phyloP scores from a whole-genome alignment of 2,888 invertebrate species.

The Cyaniris semiargus region DNA sequence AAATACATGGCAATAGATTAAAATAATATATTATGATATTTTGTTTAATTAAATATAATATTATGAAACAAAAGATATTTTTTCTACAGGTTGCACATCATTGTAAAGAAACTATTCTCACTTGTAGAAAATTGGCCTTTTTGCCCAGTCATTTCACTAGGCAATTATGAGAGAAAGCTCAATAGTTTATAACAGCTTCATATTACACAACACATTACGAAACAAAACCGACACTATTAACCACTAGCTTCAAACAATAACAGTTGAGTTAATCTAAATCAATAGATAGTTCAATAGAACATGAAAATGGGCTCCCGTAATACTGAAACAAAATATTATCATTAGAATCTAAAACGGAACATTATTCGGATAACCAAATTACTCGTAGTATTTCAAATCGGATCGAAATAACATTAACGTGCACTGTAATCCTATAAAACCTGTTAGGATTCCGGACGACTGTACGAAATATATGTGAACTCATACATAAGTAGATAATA shows the following conservation, averaged over 20 bases:
- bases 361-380: conserved; percentile 47
- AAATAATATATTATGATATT: no score
- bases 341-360: conserved; percentile 47
- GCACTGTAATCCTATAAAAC: conserved; percentile 59
- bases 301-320: conserved; percentile 42
- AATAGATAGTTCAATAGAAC: conserved; percentile 41
- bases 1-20: neutral
- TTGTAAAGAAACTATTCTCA: neutral
- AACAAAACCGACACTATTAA: conserved; percentile 29
- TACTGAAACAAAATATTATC: conserved; percentile 46
- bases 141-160: neutral
- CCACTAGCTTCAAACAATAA: conserved; percentile 35
- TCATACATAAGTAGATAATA: conserved; percentile 47
- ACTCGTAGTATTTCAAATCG: conserved; percentile 52
- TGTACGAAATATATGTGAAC: conserved; percentile 46
- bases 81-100: no score
- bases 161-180: neutral
- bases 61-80: no score
- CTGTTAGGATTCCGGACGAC: conserved; percentile 52
- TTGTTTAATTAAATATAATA: no score
- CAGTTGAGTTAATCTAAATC: conserved; percentile 40
- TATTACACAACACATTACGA: neutral
- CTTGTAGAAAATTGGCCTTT: neutral
- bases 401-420: conserved; percentile 60
- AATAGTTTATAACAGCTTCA: neutral